Percentiles rank a stretch among this genome's conserved stretches.
Evolutionary conservation across 2,797 vertebrate genomes (phyloP).

Genomic region (Tragelaphus oryx): DNA sequence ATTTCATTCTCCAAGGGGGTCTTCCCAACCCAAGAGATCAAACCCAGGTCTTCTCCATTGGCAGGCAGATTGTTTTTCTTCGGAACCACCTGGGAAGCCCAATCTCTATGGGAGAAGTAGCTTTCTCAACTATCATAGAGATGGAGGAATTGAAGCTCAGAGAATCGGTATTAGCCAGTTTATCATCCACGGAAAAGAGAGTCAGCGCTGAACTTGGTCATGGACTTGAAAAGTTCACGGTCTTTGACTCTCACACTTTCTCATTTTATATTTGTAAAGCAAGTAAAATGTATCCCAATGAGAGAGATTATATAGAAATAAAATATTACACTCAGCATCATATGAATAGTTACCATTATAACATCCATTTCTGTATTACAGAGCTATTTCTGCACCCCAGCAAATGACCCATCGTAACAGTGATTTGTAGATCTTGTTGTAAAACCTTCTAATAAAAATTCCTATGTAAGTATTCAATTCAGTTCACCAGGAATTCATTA

Average conservation of each 20-base stretch:
- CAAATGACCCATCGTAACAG: neutral
- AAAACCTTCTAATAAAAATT: slow-evolving; percentile 35
- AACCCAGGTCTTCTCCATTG: neutral
- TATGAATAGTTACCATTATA: neutral
- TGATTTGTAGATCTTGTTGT: slow-evolving; percentile 41
- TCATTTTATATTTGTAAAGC: neutral
- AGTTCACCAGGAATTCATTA: neutral
- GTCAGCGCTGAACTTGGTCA: too few relatives aligned
- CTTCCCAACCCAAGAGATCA: neutral
- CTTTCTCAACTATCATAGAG: neutral
- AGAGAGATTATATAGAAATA: neutral
- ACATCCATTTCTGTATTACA: neutral
- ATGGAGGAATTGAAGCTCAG: neutral
- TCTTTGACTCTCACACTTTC: neutral
- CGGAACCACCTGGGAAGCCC: neutral
- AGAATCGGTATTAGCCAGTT: accelerated
- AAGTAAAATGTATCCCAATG: neutral
- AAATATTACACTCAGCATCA: neutral
- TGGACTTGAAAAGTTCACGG: neutral
- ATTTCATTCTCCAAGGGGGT: neutral
- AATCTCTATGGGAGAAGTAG: neutral
- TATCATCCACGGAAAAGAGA: neutral
- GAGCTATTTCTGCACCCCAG: neutral
- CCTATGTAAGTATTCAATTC: neutral
- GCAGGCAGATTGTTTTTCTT: neutral